Conservation (phyloP, 2,888 invertebrate species). For the Drosophila trichaetosa region DNA sequence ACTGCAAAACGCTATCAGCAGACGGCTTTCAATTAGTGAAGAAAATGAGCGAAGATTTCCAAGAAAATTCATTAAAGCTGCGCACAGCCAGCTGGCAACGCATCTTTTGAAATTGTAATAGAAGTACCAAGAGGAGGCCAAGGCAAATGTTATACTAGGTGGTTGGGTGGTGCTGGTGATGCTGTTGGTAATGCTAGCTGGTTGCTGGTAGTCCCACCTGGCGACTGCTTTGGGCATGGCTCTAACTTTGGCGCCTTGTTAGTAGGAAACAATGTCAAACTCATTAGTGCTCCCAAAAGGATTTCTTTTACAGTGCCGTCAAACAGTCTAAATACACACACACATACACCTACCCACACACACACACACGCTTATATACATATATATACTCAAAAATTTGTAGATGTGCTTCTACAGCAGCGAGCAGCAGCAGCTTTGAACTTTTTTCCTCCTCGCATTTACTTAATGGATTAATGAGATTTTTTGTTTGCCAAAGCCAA, state of each 20-base stretch:
- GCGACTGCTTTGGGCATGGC: conserved; percentile 42
- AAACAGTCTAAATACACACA: conserved; percentile 58
- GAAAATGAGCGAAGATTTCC: conserved; percentile 43
- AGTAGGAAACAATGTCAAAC: conserved; percentile 82
- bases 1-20: conserved; percentile 62
- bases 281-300: conserved; percentile 81
- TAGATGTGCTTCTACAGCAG: conserved; percentile 49
- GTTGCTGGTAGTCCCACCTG: conserved; percentile 37
- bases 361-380: conserved; percentile 18
- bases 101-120: conserved; percentile 70
- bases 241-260: conserved; percentile 77
- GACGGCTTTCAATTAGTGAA: conserved; percentile 74
- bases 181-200: conserved; percentile 3
- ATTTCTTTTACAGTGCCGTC: conserved; percentile 74
- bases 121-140: conserved; percentile 74
- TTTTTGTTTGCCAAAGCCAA: conserved; percentile 79
- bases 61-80: conserved; percentile 64
- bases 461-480: conserved; percentile 80
- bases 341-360: conserved; percentile 28
- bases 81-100: conserved; percentile 20
- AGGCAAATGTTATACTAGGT: conserved; percentile 61
- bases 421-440: conserved; percentile 68
- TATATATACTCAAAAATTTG: conserved; percentile 32
- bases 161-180: conserved; percentile 21
- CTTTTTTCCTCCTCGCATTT: conserved; percentile 74